Evolutionary conservation across 30 jellyfish, hydroid and myxozoan species (phyloP).

Genomic region (Pelagia noctiluca): DNA sequence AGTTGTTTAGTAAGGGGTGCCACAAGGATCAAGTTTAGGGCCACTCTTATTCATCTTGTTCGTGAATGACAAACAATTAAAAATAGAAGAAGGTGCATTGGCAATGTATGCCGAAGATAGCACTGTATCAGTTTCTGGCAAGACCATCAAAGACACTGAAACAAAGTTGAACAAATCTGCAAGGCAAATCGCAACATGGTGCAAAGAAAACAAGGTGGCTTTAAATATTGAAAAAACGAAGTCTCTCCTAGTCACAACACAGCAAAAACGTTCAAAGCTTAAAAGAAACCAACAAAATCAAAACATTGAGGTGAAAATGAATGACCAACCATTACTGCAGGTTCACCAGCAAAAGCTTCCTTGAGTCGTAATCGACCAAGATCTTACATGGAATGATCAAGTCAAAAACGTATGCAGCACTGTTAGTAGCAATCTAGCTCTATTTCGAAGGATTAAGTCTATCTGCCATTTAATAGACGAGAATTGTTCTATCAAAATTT

Average conservation of each 20-base stretch:
- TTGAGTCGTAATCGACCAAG: slow-evolving; percentile 62
- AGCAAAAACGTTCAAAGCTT: slow-evolving; percentile 71
- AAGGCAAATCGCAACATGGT: slow-evolving; percentile 62
- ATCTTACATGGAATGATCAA: slow-evolving; percentile 63
- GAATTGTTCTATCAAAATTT: slow-evolving; percentile 59
- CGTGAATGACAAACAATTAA: slow-evolving; percentile 58
- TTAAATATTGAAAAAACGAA: slow-evolving; percentile 46
- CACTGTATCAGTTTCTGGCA: slow-evolving; percentile 59
- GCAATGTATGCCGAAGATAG: slow-evolving; percentile 68
- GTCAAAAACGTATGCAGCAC: slow-evolving; percentile 59
- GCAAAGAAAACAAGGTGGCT: slow-evolving; percentile 63
- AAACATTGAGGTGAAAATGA: slow-evolving; percentile 64
- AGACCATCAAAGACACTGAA: slow-evolving; percentile 42
- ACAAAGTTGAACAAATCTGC: slow-evolving; percentile 61
- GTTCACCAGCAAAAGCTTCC: slow-evolving; percentile 45
- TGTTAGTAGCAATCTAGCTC: slow-evolving; percentile 63
- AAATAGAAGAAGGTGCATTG: slow-evolving; percentile 44
- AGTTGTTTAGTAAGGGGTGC: slow-evolving; percentile 77
- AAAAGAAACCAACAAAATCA: slow-evolving; percentile 62
- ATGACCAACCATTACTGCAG: slow-evolving; percentile 73
- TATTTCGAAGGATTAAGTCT: slow-evolving; percentile 64
- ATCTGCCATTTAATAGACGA: slow-evolving; percentile 67
- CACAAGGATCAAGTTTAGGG: slow-evolving; percentile 76
- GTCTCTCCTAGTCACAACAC: slow-evolving; percentile 64
- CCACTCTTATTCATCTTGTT: slow-evolving; percentile 69